Percentiles rank a stretch among this genome's conserved stretches.
These are phyloP conservation scores for Gymnothorax javanicus DNA, from an alignment of 2,797 vertebrate genomes.

Conservation along the genomic window DNA sequence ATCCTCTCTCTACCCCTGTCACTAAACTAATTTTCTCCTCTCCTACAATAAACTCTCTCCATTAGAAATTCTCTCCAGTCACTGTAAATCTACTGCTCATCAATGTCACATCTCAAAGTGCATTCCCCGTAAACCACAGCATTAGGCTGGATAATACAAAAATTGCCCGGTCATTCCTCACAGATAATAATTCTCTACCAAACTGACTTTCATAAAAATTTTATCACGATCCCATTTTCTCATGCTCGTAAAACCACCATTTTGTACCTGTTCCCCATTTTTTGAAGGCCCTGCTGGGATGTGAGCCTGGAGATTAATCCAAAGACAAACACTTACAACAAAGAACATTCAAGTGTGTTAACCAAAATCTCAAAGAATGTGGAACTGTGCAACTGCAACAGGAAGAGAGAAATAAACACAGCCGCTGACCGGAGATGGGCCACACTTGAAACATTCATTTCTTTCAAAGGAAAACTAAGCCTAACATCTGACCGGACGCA, in stretches of 20 bases:
- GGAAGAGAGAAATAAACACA: background rate
- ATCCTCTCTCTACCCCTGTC: background rate
- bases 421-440: background rate
- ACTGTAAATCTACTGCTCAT: slow-evolving; percentile 1
- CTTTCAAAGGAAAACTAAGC: background rate
- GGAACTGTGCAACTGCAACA: background rate
- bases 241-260: background rate
- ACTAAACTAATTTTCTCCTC: background rate
- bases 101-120: background rate
- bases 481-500: background rate
- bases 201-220: background rate
- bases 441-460: background rate
- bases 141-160: background rate
- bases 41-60: background rate
- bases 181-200: background rate
- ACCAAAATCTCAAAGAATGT: background rate
- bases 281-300: background rate
- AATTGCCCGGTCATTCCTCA: background rate
- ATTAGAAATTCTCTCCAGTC: background rate
- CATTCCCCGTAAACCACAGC: background rate
- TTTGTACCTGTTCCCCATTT: background rate
- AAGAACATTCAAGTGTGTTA: background rate
- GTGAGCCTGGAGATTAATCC: background rate
- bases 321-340: background rate
- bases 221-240: background rate